A percentile compares a stretch with the other conserved stretches of the same genome.
Conservation (phyloP, 1,140 invertebrate genomes). For the Magallana gigas region DNA sequence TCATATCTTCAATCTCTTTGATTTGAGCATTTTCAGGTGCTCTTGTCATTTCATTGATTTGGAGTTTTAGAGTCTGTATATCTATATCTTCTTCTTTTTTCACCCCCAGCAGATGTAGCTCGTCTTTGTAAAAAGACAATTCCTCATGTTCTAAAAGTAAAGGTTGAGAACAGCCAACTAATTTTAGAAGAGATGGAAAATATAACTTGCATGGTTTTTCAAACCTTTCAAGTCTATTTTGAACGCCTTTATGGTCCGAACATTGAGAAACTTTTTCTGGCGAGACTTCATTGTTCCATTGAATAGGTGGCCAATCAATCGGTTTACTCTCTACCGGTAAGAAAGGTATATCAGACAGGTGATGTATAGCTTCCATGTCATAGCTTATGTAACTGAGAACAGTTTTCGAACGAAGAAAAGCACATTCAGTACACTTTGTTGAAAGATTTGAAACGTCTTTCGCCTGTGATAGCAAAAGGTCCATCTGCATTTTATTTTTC, state of each 20-base stretch:
- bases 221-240: not conserved
- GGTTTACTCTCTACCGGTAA: constrained; percentile 56
- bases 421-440: constrained; percentile 20
- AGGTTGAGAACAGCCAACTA: not conserved
- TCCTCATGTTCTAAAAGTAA: not conserved
- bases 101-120: not conserved
- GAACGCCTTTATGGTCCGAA: not conserved
- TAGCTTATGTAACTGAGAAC: constrained; percentile 50
- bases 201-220: not conserved
- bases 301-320: constrained; percentile 48
- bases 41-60: not conserved
- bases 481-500: constrained; percentile 42
- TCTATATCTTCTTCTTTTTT: not conserved
- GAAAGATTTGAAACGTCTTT: constrained; percentile 40
- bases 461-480: constrained; percentile 52
- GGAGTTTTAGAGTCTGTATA: not conserved
- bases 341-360: constrained; percentile 50
- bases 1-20: not conserved
- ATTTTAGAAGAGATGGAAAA: not conserved
- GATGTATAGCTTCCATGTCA: not conserved
- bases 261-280: not conserved
- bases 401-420: constrained; percentile 21
- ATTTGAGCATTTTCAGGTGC: not conserved
- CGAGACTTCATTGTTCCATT: constrained; percentile 14
- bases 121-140: not conserved